A percentile compares a stretch with the other conserved stretches of the same genome.
These are phyloP conservation scores for Temnothorax curvispinosus DNA, from an alignment of 1,140 invertebrate genomes.

Conservation along the genomic window DNA sequence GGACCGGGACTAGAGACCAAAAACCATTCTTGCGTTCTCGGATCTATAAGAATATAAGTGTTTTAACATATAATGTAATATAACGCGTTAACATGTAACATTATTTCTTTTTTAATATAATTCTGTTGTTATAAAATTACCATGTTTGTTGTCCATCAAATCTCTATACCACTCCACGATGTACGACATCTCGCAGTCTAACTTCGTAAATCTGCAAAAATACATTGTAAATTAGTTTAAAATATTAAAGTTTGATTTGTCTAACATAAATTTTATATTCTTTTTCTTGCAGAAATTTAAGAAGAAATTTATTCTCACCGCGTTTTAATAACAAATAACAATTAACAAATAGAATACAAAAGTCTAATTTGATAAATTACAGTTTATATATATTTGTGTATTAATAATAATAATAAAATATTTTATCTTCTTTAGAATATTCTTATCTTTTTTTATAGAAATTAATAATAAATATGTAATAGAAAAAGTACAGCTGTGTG, in stretches of 20 bases:
- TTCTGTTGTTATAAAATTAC: slow-evolving; percentile 69
- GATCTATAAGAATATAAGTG: slow-evolving; percentile 88
- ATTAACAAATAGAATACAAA: not conserved
- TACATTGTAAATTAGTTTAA: slow-evolving; percentile 13
- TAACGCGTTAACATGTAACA: not conserved
- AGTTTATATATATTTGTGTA: not conserved
- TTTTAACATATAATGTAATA: not conserved
- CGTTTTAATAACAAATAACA: slow-evolving; percentile 11
- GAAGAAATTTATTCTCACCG: not conserved
- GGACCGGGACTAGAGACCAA: slow-evolving; percentile 93
- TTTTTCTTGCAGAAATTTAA: not conserved
- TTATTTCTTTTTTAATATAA: not conserved
- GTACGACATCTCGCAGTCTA: slow-evolving; percentile 72
- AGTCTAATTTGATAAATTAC: not conserved
- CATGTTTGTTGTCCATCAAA: slow-evolving; percentile 81
- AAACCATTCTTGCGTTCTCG: slow-evolving; percentile 94
- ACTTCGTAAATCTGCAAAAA: slow-evolving; percentile 34
- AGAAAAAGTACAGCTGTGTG: not conserved
- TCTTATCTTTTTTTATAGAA: not conserved
- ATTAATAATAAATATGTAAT: not conserved
- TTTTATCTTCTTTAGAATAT: too few relatives aligned
- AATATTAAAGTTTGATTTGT: not conserved
- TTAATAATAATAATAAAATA: not conserved
- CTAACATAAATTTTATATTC: not conserved
- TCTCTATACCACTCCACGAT: slow-evolving; percentile 82